Percentiles rank a stretch among this genome's conserved stretches.
These are phyloP conservation scores for Vireo griseus DNA, from an alignment of 2,797 vertebrate genomes.

Conservation along the genomic window DNA sequence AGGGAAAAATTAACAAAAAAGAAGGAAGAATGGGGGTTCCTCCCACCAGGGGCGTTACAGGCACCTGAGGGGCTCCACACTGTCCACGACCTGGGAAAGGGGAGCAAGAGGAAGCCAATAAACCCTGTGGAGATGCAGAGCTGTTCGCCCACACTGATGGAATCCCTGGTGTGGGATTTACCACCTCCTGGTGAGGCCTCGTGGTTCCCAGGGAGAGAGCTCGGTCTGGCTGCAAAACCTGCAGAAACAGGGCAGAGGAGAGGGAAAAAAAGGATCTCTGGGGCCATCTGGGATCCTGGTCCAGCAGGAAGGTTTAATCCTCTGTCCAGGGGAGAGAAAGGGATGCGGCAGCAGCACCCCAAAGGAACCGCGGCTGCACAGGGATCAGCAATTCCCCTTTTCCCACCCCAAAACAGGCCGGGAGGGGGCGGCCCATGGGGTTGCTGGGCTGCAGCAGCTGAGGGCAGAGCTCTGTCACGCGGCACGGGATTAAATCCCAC, in stretches of 20 bases:
- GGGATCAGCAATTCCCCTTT: fast-evolving
- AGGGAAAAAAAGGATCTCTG: fast-evolving
- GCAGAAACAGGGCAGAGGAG: background rate
- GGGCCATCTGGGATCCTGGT: background rate
- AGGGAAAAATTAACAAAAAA: background rate
- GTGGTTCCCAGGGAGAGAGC: fast-evolving
- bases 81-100: fast-evolving
- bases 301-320: fast-evolving
- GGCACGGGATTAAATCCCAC: background rate
- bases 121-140: fast-evolving
- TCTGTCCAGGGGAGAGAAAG: background rate
- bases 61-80: fast-evolving
- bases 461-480: slow-evolving; percentile 17
- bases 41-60: background rate
- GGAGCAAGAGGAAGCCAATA: fast-evolving
- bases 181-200: fast-evolving
- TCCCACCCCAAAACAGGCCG: background rate
- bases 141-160: fast-evolving
- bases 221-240: fast-evolving
- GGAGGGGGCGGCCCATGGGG: fast-evolving
- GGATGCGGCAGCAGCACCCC: fast-evolving
- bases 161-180: background rate
- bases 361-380: background rate
- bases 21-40: background rate
- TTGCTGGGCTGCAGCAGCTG: background rate